Percentiles rank a stretch among this genome's conserved stretches.
Evolutionary conservation across 2,113 vertebrate genomes (phyloP).

Genomic region (Ciconia boyciana): DNA sequence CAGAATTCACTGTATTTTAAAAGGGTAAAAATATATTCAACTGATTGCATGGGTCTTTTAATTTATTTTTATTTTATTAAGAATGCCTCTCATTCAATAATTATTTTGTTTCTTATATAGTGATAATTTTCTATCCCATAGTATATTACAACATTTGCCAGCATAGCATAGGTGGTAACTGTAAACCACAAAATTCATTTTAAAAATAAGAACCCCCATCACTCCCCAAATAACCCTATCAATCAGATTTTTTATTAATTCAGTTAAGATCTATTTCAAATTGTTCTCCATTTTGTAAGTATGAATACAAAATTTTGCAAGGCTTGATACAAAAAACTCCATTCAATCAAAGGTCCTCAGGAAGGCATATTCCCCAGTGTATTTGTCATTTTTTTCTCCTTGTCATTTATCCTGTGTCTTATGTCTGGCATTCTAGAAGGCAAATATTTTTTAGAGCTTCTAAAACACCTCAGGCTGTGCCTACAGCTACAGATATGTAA

Average conservation of each 20-base stretch:
- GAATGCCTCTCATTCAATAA: not conserved
- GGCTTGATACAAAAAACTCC: not conserved
- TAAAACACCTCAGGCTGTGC: constrained; percentile 46
- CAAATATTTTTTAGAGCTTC: constrained; percentile 49
- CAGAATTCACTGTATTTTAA: not conserved
- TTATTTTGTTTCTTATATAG: not conserved
- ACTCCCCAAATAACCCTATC: not conserved
- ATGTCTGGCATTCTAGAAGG: constrained; percentile 1
- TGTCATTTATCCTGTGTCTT: not conserved
- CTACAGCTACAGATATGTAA: constrained; percentile 23
- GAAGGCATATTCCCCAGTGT: not conserved
- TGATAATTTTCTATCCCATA: not conserved
- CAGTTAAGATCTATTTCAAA: not conserved
- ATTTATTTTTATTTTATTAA: not conserved
- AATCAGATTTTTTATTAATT: not conserved
- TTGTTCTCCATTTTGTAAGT: not conserved
- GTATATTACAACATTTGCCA: not conserved
- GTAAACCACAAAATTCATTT: not conserved
- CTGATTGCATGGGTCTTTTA: not conserved
- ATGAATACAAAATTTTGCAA: not conserved
- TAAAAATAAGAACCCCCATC: not conserved
- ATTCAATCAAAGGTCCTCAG: not conserved
- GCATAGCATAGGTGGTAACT: not conserved
- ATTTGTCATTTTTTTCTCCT: not conserved
- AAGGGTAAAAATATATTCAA: not conserved